Conservation (phyloP, 2,888 invertebrate genomes). For the Ochropacha duplaris region DNA sequence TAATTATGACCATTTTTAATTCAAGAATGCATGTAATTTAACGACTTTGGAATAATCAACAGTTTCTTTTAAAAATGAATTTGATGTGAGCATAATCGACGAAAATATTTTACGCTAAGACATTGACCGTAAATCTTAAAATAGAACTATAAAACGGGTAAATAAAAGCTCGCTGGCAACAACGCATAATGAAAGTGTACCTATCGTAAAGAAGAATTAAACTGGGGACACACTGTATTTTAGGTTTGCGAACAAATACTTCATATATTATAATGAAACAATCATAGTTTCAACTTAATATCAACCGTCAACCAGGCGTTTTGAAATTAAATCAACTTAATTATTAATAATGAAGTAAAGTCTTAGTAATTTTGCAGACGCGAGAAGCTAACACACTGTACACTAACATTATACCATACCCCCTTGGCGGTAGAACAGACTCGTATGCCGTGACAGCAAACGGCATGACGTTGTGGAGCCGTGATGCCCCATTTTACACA, state of each 20-base stretch:
- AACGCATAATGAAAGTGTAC: constrained; percentile 39
- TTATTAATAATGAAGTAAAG: too few relatives aligned
- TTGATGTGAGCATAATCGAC: constrained; percentile 19
- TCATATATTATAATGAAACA: too few relatives aligned
- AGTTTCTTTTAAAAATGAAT: neutral
- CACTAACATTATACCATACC: too few relatives aligned
- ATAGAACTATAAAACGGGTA: constrained; percentile 41
- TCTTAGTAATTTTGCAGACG: too few relatives aligned
- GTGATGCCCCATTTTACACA: too few relatives aligned
- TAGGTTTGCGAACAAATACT: constrained; percentile 6
- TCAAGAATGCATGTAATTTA: constrained; percentile 1
- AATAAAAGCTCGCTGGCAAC: constrained; percentile 42
- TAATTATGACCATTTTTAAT: neutral
- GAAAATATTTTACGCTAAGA: constrained; percentile 29
- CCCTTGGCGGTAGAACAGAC: too few relatives aligned
- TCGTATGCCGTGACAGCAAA: too few relatives aligned
- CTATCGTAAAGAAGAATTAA: constrained; percentile 41
- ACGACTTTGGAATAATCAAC: neutral
- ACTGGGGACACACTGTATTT: constrained; percentile 28
- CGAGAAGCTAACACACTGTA: too few relatives aligned
- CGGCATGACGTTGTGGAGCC: too few relatives aligned
- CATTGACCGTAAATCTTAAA: constrained; percentile 48
- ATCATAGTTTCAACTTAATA: too few relatives aligned
- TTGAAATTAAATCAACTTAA: too few relatives aligned
- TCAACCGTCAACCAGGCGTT: too few relatives aligned